Evolutionary conservation across 2,888 invertebrate species (phyloP), one percentile per base, ranked within the genome.

Genomic region (Ditula angustiorana): DNA sequence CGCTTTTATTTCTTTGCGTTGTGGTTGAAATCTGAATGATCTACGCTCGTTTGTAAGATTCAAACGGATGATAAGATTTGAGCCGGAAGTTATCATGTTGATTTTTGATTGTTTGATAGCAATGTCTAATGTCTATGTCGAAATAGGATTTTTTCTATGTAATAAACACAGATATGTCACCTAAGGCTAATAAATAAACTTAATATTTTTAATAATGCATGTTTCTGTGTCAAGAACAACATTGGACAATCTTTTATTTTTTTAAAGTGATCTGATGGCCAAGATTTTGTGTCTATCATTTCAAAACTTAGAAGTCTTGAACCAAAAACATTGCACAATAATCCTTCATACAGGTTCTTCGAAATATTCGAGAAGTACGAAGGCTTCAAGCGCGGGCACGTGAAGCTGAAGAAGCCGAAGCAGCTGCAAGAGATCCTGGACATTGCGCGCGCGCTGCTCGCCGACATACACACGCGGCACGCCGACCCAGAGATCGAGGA

Each of bases 291-390:
- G n/a, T n/a, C n/a, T n/a, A n/a, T n/a, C n/a, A n/a, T n/a, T n/a
- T n/a, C n/a, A n/a, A n/a, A n/a, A n/a, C n/a, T n/a, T n/a, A n/a
- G n/a, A n/a, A n/a, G n/a, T n/a, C n/a, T n/a, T n/a, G n/a, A n/a
- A n/a, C n/a, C n/a, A n/a, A n/a, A n/a, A n/a, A n/a, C n/a, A n/a
- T n/a, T n/a, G n/a, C n/a, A n/a, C n/a, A n/a, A n/a, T n/a, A n/a
- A n/a, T n/a, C n/a, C n/a, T n/a, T n/a, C n/a, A n/a, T 60, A 5
- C 76, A 98, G 98, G 85, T 99, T 99, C 90, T 99, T 99, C 91
- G 98, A 99, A 82, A 97, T 99, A 77, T 99, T 99, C 90, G 97
- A 98, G 82, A 99, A 99, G 83, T 99, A 99, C 86, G 98, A 98
- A 75, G 99, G 98, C 0, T 97, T 96, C 82, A 98, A 98, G 81